These are phyloP conservation scores for Graphium colonna DNA, from an alignment of 2,888 invertebrate genomes.

Conservation along the genomic window DNA sequence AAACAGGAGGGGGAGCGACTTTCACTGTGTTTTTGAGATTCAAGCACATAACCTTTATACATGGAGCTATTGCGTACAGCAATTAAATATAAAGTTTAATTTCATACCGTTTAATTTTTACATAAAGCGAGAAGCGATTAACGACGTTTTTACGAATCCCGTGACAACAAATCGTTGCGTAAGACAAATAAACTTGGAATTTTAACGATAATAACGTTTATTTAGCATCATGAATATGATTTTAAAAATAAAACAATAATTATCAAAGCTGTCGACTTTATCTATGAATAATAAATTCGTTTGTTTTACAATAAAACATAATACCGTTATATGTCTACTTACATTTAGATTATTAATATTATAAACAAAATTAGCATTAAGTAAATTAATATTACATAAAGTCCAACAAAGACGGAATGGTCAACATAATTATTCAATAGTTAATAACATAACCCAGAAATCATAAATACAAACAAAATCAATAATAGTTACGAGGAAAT, in stretches of 20 bases:
- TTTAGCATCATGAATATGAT: too few species aligned
- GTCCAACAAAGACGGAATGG: conserved; percentile 22
- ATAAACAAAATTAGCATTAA: conserved; percentile 7
- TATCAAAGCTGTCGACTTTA: conserved; percentile 15
- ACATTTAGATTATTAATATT: conserved; percentile 5
- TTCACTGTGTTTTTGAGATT: too few species aligned
- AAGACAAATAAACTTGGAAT: too few species aligned
- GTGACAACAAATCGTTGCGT: too few species aligned
- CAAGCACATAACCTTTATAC: too few species aligned
- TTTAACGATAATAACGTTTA: too few species aligned
- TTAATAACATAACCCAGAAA: conserved; percentile 16
- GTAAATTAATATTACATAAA: conserved; percentile 15
- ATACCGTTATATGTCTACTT: conserved; percentile 17
- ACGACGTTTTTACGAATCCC: too few species aligned
- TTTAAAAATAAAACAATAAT: conserved; percentile 17
- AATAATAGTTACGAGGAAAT: conserved; percentile 7
- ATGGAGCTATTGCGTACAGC: too few species aligned
- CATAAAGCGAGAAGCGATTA: too few species aligned
- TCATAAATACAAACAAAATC: conserved; percentile 14
- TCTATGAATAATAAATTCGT: conserved; percentile 23
- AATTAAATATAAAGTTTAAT: too few species aligned
- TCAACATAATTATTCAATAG: conserved; percentile 17
- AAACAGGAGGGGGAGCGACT: too few species aligned
- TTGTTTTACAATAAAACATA: conserved; percentile 19
- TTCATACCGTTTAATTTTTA: too few species aligned